These are phyloP conservation scores for Poeciliopsis turrubarensis DNA, from an alignment of 2,113 vertebrate species.

Conservation along the genomic window DNA sequence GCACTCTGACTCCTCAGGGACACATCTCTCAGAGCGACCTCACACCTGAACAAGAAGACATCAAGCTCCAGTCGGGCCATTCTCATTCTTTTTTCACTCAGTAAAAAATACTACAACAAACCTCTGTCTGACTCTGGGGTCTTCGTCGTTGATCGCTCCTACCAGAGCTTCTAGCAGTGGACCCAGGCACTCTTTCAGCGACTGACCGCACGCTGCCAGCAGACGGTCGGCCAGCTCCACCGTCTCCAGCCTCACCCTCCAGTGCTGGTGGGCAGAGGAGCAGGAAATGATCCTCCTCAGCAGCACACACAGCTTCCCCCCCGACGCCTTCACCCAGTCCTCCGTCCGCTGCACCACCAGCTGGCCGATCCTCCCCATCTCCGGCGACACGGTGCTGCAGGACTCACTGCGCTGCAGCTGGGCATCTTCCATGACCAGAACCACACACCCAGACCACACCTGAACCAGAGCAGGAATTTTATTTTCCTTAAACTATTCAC, in stretches of 20 bases:
- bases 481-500: background rate
- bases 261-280: slow-evolving; percentile 87
- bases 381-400: slow-evolving; percentile 35
- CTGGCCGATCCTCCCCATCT: slow-evolving; percentile 75
- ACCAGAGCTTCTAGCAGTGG: slow-evolving; percentile 88
- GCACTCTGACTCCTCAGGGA: slow-evolving; percentile 70
- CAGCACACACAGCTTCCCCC: slow-evolving; percentile 80
- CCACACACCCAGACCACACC: slow-evolving; percentile 82
- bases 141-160: slow-evolving; percentile 87
- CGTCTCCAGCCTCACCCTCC: slow-evolving; percentile 88
- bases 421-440: slow-evolving; percentile 86
- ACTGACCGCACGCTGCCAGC: slow-evolving; percentile 80
- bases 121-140: slow-evolving; percentile 79
- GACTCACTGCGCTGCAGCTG: slow-evolving; percentile 75
- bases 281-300: slow-evolving; percentile 85
- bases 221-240: slow-evolving; percentile 82
- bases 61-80: background rate
- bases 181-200: slow-evolving; percentile 80
- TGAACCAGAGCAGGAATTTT: slow-evolving; percentile 8
- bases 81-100: background rate
- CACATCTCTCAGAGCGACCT: slow-evolving; percentile 73
- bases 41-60: slow-evolving; percentile 54
- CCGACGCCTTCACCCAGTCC: slow-evolving; percentile 86
- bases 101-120: slow-evolving; percentile 35
- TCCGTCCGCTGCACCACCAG: slow-evolving; percentile 83